phyloP scores from a whole-genome alignment of 2,797 vertebrate species.

The Saxicola maurus region DNA sequence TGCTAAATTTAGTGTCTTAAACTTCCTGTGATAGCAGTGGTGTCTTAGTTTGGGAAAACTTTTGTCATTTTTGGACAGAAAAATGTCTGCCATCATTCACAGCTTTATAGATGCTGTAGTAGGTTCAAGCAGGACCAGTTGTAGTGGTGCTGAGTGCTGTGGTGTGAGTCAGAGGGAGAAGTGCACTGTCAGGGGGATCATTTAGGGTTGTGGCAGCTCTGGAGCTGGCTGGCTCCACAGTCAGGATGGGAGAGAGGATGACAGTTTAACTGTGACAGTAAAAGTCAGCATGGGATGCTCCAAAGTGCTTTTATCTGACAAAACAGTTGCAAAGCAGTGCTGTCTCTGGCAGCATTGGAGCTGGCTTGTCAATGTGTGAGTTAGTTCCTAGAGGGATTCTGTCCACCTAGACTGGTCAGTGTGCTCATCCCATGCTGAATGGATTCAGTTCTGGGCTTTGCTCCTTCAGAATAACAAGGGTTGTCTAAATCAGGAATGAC shows the following conservation, averaged over 20 bases:
- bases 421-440: not conserved
- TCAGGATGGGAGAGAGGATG: not conserved
- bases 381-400: not conserved
- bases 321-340: not conserved
- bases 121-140: not conserved
- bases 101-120: not conserved
- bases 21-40: rapidly evolving
- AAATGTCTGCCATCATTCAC: not conserved
- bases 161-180: not conserved
- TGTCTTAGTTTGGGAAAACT: not conserved
- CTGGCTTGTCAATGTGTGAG: not conserved
- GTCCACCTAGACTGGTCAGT: not conserved
- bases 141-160: not conserved
- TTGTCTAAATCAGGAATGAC: not conserved
- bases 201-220: not conserved
- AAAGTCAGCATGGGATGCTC: not conserved
- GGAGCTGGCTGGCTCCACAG: not conserved
- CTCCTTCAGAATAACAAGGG: not conserved
- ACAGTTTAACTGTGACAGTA: not conserved
- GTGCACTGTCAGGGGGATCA: not conserved
- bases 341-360: not conserved
- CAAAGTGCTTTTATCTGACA: not conserved
- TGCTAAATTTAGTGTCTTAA: not conserved
- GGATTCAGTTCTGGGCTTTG: not conserved
- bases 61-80: not conserved